Base-by-base conservation (phyloP, 2,797 vertebrate genomes). In the Hypotaenidia okinawae region DNA sequence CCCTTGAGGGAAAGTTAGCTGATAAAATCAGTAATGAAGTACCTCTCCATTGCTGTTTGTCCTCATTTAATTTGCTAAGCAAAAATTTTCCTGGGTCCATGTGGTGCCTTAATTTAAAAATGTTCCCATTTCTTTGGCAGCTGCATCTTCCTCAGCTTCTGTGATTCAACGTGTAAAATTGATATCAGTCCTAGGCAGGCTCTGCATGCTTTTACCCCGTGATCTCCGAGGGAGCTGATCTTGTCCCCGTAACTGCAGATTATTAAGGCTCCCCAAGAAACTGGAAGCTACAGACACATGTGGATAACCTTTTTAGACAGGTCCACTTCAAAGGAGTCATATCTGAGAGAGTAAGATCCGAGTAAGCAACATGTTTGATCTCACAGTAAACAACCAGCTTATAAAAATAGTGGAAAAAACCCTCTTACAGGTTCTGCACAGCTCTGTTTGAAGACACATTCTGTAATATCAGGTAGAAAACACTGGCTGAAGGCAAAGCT, bases 81-180 rank as follows among this genome's bases (percentile, higher is more conserved):
- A 68, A 92, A 72, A 94, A 63, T 75, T 92, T 89, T 89, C 37
- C 54, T 51, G 47, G 54, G 79, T 64, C 76, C 15, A 3, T 66
- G 55, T 61, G n/a, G 58, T 93, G 32, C 73, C 89, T 84, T 89
- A 80, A 81, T 92, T 85, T 93, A 28, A 90, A 94, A 95, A 87
- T 45, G 18, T 95, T 93, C 68, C 75, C 5, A 2, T 77, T 83
- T 85, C 62, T 94, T 83, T 95, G 89, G 75, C 94, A 94, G 82
- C 62, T 78, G 66, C 75, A 80, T 41, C 66, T 94, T 91, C 75
- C 84, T 93, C 41, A 27, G 73, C 51, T 91, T 75, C 75, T 73
- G 62, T 1, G 0, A 73, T 66, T 84, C 30, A 63, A 61, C 0
- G 2, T 72, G 55, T 84, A 93, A 85, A 91, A 94, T 5, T 78